phyloP scores from a whole-genome alignment of 2,113 vertebrate genomes.

The Tychaedon coryphoeus region DNA sequence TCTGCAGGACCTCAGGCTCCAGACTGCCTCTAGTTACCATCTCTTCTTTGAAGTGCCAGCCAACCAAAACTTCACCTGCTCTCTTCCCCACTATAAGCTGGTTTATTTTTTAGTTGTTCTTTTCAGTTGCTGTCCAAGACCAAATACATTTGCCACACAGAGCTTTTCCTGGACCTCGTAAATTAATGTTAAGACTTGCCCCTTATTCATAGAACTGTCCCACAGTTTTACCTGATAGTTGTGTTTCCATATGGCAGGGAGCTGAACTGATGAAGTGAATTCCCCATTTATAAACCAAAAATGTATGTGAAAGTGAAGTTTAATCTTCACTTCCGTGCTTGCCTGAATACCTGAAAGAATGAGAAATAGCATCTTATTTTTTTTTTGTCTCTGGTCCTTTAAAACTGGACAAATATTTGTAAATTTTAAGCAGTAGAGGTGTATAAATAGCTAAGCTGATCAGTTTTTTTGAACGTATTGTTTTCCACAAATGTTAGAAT shows the following conservation, averaged over 20 bases:
- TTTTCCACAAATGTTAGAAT: not conserved
- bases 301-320: not conserved
- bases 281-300: not conserved
- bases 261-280: not conserved
- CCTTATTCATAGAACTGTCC: not conserved
- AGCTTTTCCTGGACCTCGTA: not conserved
- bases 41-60: not conserved
- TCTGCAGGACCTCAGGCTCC: not conserved
- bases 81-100: not conserved
- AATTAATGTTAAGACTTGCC: not conserved
- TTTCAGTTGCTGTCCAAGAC: not conserved
- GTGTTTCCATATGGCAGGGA: not conserved
- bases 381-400: not conserved
- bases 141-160: not conserved
- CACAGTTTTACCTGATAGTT: not conserved
- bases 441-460: not conserved
- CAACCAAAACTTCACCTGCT: not conserved
- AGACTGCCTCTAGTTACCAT: not conserved
- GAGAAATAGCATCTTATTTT: not conserved
- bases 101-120: not conserved
- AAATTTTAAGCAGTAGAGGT: not conserved
- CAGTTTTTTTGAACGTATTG: not conserved
- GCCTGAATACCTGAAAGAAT: not conserved
- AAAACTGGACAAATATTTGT: not conserved
- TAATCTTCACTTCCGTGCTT: not conserved